Evolutionary conservation across 2,797 vertebrate species (phyloP).

Genomic region (Premnoplex brunnescens): DNA sequence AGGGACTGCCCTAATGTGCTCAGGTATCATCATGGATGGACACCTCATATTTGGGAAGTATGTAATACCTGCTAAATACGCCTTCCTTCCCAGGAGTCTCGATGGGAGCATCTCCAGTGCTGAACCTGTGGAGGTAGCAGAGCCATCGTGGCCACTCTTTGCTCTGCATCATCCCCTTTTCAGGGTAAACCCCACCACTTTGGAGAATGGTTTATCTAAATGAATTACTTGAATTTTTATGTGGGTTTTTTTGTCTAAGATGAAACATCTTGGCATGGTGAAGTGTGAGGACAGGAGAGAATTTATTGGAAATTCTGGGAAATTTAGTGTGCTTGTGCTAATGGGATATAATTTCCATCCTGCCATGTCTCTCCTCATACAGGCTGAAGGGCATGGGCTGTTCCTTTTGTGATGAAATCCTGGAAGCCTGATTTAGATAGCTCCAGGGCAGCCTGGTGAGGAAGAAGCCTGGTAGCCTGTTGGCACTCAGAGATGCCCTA

Average conservation of each 20-base stretch:
- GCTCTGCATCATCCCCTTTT: not conserved
- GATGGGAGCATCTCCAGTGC: not conserved
- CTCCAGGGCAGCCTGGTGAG: not conserved
- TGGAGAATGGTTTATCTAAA: not conserved
- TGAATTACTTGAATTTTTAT: not conserved
- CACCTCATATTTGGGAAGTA: not conserved
- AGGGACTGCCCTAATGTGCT: not conserved
- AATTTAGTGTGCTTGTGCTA: not conserved
- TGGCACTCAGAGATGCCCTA: not conserved
- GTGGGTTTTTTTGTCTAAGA: not conserved
- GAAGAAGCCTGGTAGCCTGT: not conserved
- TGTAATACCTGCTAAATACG: not conserved
- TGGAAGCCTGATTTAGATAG: not conserved
- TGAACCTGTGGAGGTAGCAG: not conserved
- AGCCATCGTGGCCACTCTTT: not conserved
- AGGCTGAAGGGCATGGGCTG: not conserved
- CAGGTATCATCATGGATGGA: not conserved
- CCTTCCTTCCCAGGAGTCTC: not conserved
- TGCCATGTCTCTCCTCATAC: not conserved
- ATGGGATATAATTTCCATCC: not conserved
- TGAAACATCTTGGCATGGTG: not conserved
- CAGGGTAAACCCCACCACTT: not conserved
- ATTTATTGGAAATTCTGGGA: conserved; percentile 1
- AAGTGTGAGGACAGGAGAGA: not conserved
- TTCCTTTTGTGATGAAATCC: not conserved